These are phyloP conservation scores for Theristicus caerulescens DNA, from an alignment of 2,113 vertebrate genomes.

Conservation along the genomic window DNA sequence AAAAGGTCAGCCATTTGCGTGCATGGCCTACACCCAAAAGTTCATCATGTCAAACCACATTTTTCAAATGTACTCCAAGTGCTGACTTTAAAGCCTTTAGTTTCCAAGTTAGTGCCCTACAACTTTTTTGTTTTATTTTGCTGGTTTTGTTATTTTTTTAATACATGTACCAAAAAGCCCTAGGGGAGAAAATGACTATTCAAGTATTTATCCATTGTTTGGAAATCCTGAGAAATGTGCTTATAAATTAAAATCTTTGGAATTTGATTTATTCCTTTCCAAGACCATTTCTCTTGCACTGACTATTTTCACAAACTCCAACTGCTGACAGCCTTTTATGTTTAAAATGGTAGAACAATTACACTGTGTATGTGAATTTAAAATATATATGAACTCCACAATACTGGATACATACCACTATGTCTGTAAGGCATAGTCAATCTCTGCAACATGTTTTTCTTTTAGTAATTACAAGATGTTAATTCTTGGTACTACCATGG, in stretches of 20 bases:
- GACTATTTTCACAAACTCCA: not conserved
- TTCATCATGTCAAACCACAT: slow-evolving; percentile 40
- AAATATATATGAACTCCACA: not conserved
- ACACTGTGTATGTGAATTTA: not conserved
- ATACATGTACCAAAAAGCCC: not conserved
- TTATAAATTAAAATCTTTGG: slow-evolving; percentile 45
- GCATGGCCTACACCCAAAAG: slow-evolving; percentile 1
- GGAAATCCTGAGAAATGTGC: slow-evolving; percentile 15
- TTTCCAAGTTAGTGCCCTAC: slow-evolving; percentile 13
- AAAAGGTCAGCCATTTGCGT: not conserved
- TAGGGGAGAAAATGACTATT: not conserved
- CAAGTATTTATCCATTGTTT: slow-evolving; percentile 12
- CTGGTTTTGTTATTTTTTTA: not conserved
- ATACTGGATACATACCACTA: not conserved
- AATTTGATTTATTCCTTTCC: slow-evolving; percentile 31
- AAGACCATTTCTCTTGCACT: slow-evolving; percentile 3
- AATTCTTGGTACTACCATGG: not conserved
- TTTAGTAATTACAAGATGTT: not conserved
- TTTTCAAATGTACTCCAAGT: slow-evolving; percentile 36
- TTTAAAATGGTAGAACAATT: slow-evolving; percentile 12
- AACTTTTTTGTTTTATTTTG: not conserved
- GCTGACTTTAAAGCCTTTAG: slow-evolving; percentile 35
- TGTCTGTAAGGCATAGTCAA: not conserved
- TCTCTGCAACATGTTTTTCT: not conserved
- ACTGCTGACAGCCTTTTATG: slow-evolving; percentile 6